These are phyloP conservation scores for Cephus runcator DNA, from an alignment of 2,888 invertebrate genomes.

Conservation along the genomic window DNA sequence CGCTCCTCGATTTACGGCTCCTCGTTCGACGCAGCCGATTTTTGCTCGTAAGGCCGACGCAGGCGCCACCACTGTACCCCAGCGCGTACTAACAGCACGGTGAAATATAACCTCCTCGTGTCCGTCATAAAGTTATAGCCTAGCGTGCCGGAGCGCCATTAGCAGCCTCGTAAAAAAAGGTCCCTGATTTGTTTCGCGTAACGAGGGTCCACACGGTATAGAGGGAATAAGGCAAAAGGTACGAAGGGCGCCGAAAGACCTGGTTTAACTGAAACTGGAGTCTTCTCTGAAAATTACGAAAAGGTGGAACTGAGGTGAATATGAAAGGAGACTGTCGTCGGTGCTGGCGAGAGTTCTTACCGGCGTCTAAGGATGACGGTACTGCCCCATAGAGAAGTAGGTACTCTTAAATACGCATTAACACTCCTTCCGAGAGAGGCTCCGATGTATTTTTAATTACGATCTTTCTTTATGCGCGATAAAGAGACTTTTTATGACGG, in stretches of 20 bases:
- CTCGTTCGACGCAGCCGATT: background rate
- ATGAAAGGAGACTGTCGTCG: background rate
- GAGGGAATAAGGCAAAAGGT: constrained; percentile 2
- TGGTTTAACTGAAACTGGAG: background rate
- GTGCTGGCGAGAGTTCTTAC: background rate
- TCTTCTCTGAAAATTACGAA: background rate
- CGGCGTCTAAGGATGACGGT: background rate
- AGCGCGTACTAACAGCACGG: background rate
- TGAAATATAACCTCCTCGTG: constrained; percentile 6
- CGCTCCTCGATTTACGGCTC: background rate
- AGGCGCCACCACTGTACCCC: background rate
- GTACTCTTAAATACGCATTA: constrained; percentile 18
- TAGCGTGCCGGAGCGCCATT: constrained; percentile 17
- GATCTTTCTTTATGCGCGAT: constrained; percentile 26
- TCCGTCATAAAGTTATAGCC: constrained; percentile 10
- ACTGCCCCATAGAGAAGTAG: background rate
- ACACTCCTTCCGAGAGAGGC: constrained; percentile 3
- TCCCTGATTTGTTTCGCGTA: constrained; percentile 20
- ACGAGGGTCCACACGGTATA: constrained; percentile 10
- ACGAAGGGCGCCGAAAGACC: background rate
- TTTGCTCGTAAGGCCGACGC: constrained; percentile 1
- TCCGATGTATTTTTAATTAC: constrained; percentile 31
- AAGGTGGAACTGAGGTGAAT: background rate
- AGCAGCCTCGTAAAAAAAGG: constrained; percentile 14
- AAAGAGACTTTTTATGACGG: constrained; percentile 24